phyloP scores from a whole-genome alignment of 2,113 vertebrate genomes.

The Neomonachus schauinslandi region DNA sequence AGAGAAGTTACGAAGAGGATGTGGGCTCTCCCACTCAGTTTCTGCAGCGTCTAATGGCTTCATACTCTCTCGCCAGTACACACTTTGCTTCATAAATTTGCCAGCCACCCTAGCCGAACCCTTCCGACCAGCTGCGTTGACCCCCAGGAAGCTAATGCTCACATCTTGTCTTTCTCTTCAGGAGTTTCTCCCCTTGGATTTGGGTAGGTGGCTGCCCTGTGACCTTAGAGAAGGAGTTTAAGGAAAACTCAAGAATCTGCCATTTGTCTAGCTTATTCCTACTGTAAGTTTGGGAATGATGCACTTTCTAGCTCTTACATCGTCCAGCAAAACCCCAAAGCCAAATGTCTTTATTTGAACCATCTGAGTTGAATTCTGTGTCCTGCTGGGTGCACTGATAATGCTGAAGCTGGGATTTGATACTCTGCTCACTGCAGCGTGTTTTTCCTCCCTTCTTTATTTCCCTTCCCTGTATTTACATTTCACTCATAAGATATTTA shows the following conservation, averaged over 20 bases:
- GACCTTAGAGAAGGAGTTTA: conserved; percentile 8
- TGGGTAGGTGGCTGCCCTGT: background rate
- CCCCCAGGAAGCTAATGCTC: background rate
- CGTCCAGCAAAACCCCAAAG: background rate
- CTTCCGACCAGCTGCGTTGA: background rate
- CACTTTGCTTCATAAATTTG: background rate
- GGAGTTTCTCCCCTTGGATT: background rate
- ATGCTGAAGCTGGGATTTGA: background rate
- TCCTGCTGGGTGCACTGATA: background rate
- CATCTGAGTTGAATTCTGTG: background rate
- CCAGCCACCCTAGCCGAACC: background rate
- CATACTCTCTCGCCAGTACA: background rate
- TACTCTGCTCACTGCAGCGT: background rate
- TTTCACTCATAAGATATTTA: conserved; percentile 48
- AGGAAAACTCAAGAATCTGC: background rate
- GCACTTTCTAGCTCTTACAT: background rate
- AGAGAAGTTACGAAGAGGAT: background rate
- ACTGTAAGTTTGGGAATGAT: background rate
- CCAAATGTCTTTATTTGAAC: background rate
- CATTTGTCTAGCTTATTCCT: background rate
- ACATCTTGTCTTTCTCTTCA: background rate
- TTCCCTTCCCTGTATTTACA: background rate
- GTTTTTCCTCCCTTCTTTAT: background rate
- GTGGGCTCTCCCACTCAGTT: background rate
- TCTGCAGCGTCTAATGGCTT: background rate